Base-by-base conservation (phyloP, 2,797 vertebrate genomes). In the Ptychobarbus kaznakovi region DNA sequence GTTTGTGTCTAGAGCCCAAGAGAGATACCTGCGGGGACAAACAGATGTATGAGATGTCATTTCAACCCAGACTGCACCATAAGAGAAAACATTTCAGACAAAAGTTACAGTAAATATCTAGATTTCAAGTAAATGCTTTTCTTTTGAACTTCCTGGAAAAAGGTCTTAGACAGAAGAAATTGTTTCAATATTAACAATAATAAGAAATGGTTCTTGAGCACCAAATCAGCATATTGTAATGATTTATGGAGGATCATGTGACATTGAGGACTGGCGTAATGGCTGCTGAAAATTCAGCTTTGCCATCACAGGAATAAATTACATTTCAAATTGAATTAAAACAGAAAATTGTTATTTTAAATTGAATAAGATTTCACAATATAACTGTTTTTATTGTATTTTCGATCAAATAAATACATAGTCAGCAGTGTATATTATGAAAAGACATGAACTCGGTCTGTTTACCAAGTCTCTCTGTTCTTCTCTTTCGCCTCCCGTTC, bases 401-500 rank as follows among this genome's bases (percentile, higher is more conserved):
- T 66, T 75, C 3, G 9, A 51, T 35, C 9, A 51, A 51, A 56
- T 51, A 75, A 32, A 75, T 32, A 10, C 25, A 65, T 32, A 35
- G 63, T 65, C 63, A 16, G 63, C 9, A 35, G 32, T 10, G 16
- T 18, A 35, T 66, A 66, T 38, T 38, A 9, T 35, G 7, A 35
- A 18, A 35, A 66, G 32, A 38, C 32, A 8, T 35, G 32, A 65
- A 65, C 16, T 49, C 16, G 4, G 4, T 18, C 12, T 35, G 40
- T 93, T 93, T 95, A 99, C 98, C 98, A 99, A 81, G 98, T 99
- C 96, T 99, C 98, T 96, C 98, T 97, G 95, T 99, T 99, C 95
- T 99, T 99, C 90, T 99, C 98, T 94, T 99, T 99, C 38, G 98
- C 98, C 96, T 99, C 98, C 92, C 98, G 95, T 94, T 99, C 98